Conservation (phyloP, 2,888 invertebrate species). For the Maniola hyperantus region DNA sequence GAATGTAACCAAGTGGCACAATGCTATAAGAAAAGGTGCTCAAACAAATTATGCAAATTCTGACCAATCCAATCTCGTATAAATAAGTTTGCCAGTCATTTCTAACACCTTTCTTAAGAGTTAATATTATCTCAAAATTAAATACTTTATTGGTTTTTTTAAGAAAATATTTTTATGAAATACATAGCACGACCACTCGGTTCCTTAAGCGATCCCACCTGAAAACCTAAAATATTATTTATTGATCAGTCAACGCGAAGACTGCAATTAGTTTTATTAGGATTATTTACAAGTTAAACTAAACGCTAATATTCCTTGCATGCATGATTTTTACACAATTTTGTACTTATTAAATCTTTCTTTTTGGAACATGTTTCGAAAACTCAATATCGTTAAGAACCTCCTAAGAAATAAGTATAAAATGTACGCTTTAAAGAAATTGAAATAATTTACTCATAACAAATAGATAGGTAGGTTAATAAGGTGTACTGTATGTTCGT, state of each 20-base stretch:
- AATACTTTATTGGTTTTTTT: slow-evolving; percentile 17
- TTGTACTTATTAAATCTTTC: slow-evolving; percentile 26
- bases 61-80: slow-evolving; percentile 39
- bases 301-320: slow-evolving; percentile 57
- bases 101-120: slow-evolving; percentile 20
- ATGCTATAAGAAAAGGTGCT: slow-evolving; percentile 38
- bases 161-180: slow-evolving; percentile 24
- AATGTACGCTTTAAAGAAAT: slow-evolving; percentile 83
- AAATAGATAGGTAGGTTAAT: slow-evolving; percentile 77
- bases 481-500: slow-evolving; percentile 74
- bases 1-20: slow-evolving; percentile 38
- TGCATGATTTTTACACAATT: slow-evolving; percentile 53
- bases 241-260: slow-evolving; percentile 76
- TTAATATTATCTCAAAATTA: slow-evolving; percentile 22
- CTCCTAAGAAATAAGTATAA: slow-evolving; percentile 78
- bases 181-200: slow-evolving; percentile 46
- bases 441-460: slow-evolving; percentile 74
- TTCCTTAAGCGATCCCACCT: slow-evolving; percentile 75
- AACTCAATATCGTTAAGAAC: slow-evolving; percentile 72
- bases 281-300: slow-evolving; percentile 65
- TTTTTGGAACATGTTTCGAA: slow-evolving; percentile 50
- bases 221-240: slow-evolving; percentile 48
- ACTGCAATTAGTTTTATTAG: slow-evolving; percentile 79
- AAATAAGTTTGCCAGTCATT: slow-evolving; percentile 32
- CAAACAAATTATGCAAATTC: slow-evolving; percentile 37